These are phyloP conservation scores for Leptosomus discolor DNA, from an alignment of 2,113 vertebrate genomes.

Conservation along the genomic window DNA sequence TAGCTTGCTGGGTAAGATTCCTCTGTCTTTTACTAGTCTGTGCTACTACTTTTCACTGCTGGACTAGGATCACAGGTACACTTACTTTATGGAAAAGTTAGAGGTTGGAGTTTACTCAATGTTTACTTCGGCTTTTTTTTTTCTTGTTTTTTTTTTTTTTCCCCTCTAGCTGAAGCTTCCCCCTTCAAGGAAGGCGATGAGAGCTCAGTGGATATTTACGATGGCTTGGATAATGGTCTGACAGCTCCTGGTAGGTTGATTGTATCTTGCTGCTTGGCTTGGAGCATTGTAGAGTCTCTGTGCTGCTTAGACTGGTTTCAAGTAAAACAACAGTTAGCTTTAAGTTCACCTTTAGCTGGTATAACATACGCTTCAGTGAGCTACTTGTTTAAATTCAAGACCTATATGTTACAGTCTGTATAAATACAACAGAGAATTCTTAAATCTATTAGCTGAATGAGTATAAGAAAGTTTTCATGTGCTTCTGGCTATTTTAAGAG, in stretches of 20 bases:
- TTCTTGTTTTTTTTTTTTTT: not conserved
- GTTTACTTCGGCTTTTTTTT: not conserved
- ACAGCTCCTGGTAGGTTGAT: slow-evolving; percentile 64
- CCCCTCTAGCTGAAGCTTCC: slow-evolving; percentile 65
- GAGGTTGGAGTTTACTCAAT: not conserved
- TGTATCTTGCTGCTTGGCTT: not conserved
- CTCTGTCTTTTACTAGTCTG: not conserved
- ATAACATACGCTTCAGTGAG: not conserved
- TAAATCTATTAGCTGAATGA: not conserved
- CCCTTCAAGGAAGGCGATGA: slow-evolving; percentile 79
- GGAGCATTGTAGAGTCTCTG: not conserved
- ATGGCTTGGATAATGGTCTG: slow-evolving; percentile 80
- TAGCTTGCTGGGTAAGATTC: not conserved
- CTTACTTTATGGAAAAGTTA: not conserved
- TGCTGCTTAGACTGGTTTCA: not conserved
- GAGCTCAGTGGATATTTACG: slow-evolving; percentile 94
- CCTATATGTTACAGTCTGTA: not conserved
- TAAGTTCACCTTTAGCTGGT: not conserved
- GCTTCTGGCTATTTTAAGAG: not conserved
- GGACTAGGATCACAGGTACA: not conserved
- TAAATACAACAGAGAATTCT: not conserved
- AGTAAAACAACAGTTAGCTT: not conserved
- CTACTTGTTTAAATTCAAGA: not conserved
- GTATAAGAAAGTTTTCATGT: not conserved
- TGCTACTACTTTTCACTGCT: not conserved